Base-by-base conservation (phyloP, 2,797 vertebrate species). In the Phrynocephalus guinanensis region DNA sequence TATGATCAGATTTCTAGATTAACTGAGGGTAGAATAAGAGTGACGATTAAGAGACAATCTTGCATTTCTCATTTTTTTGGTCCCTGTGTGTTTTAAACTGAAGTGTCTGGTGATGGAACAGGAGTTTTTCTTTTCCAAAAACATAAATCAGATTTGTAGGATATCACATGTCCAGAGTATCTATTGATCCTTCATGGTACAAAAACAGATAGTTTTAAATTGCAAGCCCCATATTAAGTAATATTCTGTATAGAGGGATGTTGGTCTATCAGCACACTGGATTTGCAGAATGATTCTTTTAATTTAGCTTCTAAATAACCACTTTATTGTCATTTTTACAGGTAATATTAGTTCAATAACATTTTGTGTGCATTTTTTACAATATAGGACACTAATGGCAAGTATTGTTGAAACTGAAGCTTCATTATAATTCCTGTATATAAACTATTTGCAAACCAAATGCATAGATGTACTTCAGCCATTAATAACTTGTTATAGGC, bases 351-450 rank as follows among this genome's bases (percentile, higher is more conserved):
- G 60, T 63, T 63, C 60, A 63, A 18, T 63, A 63, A 63, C 60
- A 63, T 63, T 63, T 63, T 63, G 5, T 63, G 60, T 16, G 13
- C 60, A 63, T 20, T 18, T 60, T 63, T 63, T 63, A 63, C 18
- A 63, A 63, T 63, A 63, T 63, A 63, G 60, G 18, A 63, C 60
- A 80, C 48, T 67, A 80, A 60, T 73, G 20, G 5, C 16, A 75
- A 16, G n/a, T 60, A 77, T 68, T 76, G n/a, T 56, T 80, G 60
- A 81, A 81, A 68, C 16, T 84, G 60, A 81, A 81, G 56, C 10
- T 33, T 75, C 2, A 16, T 30, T 66, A 30, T 50, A 85, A 52
- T 79, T n/a, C 44, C 48, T 79, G 11, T 6, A 77, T 52, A 2
- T 80, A 73, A 63, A 63, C 16, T 9, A 1, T 70, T 79, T 63